Base-by-base conservation (phyloP, 2,888 invertebrate species). In the Volucella inanis region DNA sequence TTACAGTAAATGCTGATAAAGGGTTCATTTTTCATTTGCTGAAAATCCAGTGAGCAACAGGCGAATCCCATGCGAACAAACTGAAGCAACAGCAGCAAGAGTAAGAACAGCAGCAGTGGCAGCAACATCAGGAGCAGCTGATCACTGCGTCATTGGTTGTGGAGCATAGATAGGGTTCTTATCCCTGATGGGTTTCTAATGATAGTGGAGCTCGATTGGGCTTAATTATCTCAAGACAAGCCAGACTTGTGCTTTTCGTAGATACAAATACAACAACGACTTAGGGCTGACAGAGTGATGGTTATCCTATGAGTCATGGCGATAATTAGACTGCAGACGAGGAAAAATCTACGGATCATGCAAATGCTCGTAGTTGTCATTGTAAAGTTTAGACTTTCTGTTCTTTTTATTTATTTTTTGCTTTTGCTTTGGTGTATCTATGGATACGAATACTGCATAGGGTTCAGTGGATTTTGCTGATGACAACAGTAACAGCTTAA, bases 1-100 rank as follows among this genome's bases (percentile, higher is more conserved):
- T 91, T 91, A 91, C 91, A 91, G 91, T 91, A 91, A 91, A 91
- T 90, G 91, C 92, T 91, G 92, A 91, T 91, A 91, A 91, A 91
- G 91, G 91, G 90, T 88, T 90, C 90, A 91, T 91, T 91, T 91
- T 91, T 91, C 91, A 91, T 90, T 68, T 74, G 88, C 49, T 84
- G 84, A 80, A 80, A 80, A 71, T 80, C 76, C 71, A 64, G 67
- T 72, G 75, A 80, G 81, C 85, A 85, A 85, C 81, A 85, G 80
- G 81, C 84, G 49, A 59, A 45, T 41, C 64, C 15, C 61, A 41
- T 59, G 41, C 45, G 18, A 15, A 55, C 31, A 31, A 31, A 6
- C 31, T 31, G 31, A 31, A 31, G 31, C 31, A 31, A 31, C 31
- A 31, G 31, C 31, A 31, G 31, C 31, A 6, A 31, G 6, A 31